Evolutionary conservation across 2,888 invertebrate genomes (phyloP).

Genomic region (Byasa hedistus): DNA sequence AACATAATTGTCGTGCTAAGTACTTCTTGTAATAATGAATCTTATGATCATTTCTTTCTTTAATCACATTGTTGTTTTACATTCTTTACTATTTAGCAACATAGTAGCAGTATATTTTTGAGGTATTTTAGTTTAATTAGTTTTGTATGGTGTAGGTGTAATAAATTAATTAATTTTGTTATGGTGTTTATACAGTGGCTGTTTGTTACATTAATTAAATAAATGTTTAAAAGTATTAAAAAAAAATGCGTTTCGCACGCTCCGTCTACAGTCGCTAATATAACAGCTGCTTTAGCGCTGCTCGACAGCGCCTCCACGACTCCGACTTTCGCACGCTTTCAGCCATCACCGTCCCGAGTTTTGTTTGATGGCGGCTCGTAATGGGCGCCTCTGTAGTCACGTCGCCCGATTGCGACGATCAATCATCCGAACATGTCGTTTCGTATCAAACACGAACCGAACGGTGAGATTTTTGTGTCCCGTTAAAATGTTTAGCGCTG

Average conservation of each 20-base stretch:
- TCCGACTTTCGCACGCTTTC: conserved; percentile 35
- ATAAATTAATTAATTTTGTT: too few relatives aligned
- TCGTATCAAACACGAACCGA: conserved; percentile 31
- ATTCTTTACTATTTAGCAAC: too few relatives aligned
- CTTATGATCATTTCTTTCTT: too few relatives aligned
- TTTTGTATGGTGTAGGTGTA: too few relatives aligned
- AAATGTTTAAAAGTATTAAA: background rate
- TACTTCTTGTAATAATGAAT: too few relatives aligned
- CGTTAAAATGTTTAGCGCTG: conserved; percentile 29
- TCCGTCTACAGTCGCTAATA: background rate
- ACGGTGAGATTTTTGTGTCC: conserved; percentile 32
- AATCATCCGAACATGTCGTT: conserved; percentile 35
- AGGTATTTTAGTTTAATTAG: too few relatives aligned
- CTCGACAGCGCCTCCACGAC: conserved; percentile 25
- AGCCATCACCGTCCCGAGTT: conserved; percentile 31
- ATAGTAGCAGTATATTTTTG: too few relatives aligned
- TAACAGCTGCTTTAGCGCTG: background rate
- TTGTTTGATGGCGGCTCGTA: conserved; percentile 40
- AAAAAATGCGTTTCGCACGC: background rate
- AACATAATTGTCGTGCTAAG: too few relatives aligned
- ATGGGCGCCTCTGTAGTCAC: conserved; percentile 41
- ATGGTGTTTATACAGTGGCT: too few relatives aligned
- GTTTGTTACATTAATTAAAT: too few relatives aligned
- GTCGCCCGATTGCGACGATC: conserved; percentile 36
- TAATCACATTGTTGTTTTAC: too few relatives aligned